phyloP scores from a whole-genome alignment of 2,797 vertebrate species.

The Xenops minutus region DNA sequence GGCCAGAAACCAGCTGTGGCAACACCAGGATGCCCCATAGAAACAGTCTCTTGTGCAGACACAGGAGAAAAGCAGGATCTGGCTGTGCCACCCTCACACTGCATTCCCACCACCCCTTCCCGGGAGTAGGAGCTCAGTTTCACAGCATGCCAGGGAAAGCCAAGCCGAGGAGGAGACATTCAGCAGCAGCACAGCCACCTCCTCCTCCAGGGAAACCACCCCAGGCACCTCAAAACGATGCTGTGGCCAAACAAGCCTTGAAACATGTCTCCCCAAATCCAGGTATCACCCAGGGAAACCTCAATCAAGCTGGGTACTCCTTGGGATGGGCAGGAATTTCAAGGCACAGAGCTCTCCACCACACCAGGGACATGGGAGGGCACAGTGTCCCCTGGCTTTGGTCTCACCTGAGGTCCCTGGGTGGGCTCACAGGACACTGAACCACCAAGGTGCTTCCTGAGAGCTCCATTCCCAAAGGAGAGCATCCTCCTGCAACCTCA shows the following conservation, averaged over 20 bases:
- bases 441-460: background rate
- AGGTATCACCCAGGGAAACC: background rate
- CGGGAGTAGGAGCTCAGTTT: background rate
- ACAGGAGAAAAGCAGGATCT: background rate
- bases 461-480: background rate
- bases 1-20: background rate
- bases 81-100: background rate
- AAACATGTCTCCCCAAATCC: background rate
- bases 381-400: background rate
- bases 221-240: background rate
- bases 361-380: background rate
- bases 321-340: background rate
- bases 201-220: background rate
- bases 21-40: accelerated
- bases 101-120: background rate
- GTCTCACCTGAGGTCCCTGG: accelerated
- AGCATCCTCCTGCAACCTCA: background rate
- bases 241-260: accelerated
- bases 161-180: background rate
- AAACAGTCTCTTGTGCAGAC: background rate
- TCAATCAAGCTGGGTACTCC: background rate
- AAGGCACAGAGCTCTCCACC: background rate
- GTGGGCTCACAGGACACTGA: accelerated
- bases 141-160: background rate
- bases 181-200: background rate